phyloP scores from a whole-genome alignment of 2,888 invertebrate genomes.

The Doris montereyensis region DNA sequence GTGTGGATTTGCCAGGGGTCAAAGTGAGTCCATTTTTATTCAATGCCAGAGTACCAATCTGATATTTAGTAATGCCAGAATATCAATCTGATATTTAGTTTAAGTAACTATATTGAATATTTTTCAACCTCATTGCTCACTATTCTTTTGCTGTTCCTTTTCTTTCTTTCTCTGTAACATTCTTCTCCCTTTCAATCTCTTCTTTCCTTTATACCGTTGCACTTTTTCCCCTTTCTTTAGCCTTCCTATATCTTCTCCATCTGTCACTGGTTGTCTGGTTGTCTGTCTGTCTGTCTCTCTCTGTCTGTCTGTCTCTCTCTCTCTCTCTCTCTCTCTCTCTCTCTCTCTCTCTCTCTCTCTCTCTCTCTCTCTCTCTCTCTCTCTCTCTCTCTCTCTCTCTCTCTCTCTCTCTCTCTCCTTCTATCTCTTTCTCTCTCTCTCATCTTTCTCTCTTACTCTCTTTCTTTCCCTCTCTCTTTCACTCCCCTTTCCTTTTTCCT shows the following conservation, averaged over 20 bases:
- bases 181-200: too few species aligned
- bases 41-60: too few species aligned
- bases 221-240: not conserved
- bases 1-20: conserved; percentile 85
- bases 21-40: too few species aligned
- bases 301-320: not conserved
- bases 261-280: not conserved
- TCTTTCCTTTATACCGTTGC: not conserved
- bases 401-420: not conserved
- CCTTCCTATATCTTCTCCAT: not conserved
- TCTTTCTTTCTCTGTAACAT: too few species aligned
- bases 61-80: too few species aligned
- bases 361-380: not conserved
- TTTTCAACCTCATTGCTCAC: not conserved
- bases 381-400: not conserved
- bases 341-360: not conserved
- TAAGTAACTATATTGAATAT: not conserved
- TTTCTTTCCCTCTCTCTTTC: too few species aligned
- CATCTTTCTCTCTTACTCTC: conserved; percentile 2
- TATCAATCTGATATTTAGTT: not conserved
- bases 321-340: not conserved
- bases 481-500: not conserved
- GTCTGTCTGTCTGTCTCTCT: not conserved
- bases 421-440: not conserved
- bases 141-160: not conserved